These are phyloP conservation scores for Cryptomyrus ogoouensis DNA, from an alignment of 2,113 vertebrate species.

Conservation along the genomic window DNA sequence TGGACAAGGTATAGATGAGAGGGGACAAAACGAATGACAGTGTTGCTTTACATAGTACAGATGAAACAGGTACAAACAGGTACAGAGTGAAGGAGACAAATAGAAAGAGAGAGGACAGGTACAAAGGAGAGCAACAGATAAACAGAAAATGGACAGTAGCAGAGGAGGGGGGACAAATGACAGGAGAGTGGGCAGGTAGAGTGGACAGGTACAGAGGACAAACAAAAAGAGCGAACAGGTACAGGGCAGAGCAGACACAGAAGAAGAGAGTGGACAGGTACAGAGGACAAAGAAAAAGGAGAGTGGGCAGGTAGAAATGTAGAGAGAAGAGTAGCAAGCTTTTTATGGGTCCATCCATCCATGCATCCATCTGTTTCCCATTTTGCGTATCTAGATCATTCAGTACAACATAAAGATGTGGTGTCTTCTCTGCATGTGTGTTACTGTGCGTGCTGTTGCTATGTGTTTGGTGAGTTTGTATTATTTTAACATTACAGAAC, in stretches of 20 bases:
- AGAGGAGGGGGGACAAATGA: background rate
- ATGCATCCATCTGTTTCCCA: background rate
- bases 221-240: background rate
- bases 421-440: background rate
- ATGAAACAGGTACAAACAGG: no score
- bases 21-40: background rate
- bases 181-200: background rate
- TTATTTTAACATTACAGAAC: background rate
- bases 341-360: background rate
- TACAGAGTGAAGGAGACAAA: no score
- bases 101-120: no score
- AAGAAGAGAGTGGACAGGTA: background rate
- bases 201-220: background rate
- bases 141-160: no score
- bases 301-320: background rate
- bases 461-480: background rate
- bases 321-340: background rate
- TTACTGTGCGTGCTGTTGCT: background rate
- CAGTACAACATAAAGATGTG: background rate
- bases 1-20: background rate
- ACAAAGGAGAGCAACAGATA: no score
- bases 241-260: background rate
- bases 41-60: no score
- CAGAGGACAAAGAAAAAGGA: background rate
- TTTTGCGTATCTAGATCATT: background rate